A percentile compares a stretch with the other conserved stretches of the same genome.
These are phyloP conservation scores for Pterocles burchelli DNA, from an alignment of 2,113 vertebrate species.

Conservation along the genomic window DNA sequence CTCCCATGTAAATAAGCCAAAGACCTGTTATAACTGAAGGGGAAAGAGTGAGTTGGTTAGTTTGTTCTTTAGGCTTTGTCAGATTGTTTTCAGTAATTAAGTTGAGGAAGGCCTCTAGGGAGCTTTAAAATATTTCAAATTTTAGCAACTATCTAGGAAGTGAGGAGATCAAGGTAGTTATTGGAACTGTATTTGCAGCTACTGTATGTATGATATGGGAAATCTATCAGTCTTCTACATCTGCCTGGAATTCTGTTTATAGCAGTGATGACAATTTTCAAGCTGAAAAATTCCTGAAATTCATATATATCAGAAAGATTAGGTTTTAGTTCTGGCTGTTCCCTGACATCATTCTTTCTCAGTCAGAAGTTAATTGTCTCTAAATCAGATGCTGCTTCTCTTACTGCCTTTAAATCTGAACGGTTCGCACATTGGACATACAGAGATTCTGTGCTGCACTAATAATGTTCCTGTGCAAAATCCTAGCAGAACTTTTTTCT, in stretches of 20 bases:
- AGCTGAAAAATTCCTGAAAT: conserved; percentile 13
- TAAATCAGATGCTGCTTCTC: neutral
- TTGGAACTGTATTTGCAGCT: neutral
- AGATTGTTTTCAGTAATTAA: neutral
- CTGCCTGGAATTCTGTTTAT: neutral
- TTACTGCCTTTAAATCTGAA: neutral
- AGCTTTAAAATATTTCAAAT: neutral
- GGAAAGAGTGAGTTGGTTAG: rapidly evolving
- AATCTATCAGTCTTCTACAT: neutral
- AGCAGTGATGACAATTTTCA: neutral
- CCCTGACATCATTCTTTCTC: neutral
- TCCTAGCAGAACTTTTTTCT: neutral
- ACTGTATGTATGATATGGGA: neutral
- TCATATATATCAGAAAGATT: neutral
- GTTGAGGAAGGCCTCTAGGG: neutral
- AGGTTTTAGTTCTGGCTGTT: conserved; percentile 13
- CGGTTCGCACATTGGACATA: neutral
- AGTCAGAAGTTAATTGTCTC: conserved; percentile 13
- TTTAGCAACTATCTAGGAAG: neutral
- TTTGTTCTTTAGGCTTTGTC: neutral
- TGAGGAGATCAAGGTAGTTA: neutral
- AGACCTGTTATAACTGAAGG: neutral
- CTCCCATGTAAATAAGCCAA: neutral
- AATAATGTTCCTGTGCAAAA: neutral
- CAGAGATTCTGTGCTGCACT: neutral